phyloP scores from a whole-genome alignment of 1,140 invertebrate genomes.

The Polypedilum pembai region DNA sequence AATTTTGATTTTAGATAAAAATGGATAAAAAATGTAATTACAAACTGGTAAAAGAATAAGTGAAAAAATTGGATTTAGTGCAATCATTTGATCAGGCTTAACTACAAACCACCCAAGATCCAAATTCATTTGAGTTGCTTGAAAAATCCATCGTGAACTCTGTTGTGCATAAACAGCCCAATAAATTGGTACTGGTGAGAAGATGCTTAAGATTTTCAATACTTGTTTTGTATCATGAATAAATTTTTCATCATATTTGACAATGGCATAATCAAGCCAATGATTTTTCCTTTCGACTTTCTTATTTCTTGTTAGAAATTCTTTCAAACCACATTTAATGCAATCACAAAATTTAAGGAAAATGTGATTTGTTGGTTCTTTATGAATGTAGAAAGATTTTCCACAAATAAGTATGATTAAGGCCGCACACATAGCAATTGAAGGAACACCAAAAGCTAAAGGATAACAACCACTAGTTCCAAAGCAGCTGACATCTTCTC shows the following conservation, averaged over 20 bases:
- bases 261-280: conserved; percentile 65
- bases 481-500: conserved; percentile 51
- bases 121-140: conserved; percentile 61
- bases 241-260: conserved; percentile 53
- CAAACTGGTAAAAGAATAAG: conserved; percentile 59
- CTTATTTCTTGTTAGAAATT: neutral
- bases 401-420: conserved; percentile 51
- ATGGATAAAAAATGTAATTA: conserved; percentile 51
- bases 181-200: conserved; percentile 60
- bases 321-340: conserved; percentile 36
- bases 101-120: conserved; percentile 46
- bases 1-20: conserved; percentile 37
- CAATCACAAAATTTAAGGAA: conserved; percentile 47
- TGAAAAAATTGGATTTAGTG: conserved; percentile 58
- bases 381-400: conserved; percentile 47
- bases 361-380: conserved; percentile 50
- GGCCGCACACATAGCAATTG: conserved; percentile 48
- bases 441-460: conserved; percentile 57
- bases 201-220: conserved; percentile 47
- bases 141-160: conserved; percentile 63
- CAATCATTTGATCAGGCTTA: conserved; percentile 58
- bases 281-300: conserved; percentile 46
- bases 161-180: conserved; percentile 59
- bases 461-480: conserved; percentile 52
- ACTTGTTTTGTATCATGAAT: conserved; percentile 51